Base-by-base conservation (phyloP, 2,888 invertebrate genomes). In the Mesorhabditis sp. region DNA sequence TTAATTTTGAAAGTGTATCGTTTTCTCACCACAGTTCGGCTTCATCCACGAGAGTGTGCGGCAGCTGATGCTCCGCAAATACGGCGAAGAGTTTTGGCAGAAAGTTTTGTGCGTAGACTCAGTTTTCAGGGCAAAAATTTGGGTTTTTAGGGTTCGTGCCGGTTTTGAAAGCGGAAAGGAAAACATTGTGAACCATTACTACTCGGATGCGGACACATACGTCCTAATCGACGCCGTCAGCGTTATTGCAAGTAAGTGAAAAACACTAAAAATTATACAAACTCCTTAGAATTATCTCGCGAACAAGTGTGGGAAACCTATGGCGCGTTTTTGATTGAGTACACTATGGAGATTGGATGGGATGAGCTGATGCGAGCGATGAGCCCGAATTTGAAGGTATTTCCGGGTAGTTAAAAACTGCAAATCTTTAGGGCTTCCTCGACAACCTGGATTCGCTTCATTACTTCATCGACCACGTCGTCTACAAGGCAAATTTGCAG, bases 381-480 rank as follows among this genome's bases (percentile, higher is more conserved):
- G 82, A 80, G 82, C 58, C 82, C 83, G 10, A 79, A 82, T 67
- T 73, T 85, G 13, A 84, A 83, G 71, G 82, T 80, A 45, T 15
- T 28, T 64, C 7, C 44, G 62, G 7, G 5, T 13, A 28, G 5
- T 10, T 41, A 43, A 43, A 43, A 2, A 10, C 10, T 15, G 41
- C 7, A 66, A 42, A 43, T 7, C 42, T 66, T 13, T 43, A 82
- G 74, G 96, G 96, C 87, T 97, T 97, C 87, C 89, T 96, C 79
- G 88, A 96, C 92, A 96, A 96, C 88, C 88, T 97, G 84, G 96
- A 97, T 86, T 95, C 95, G n/a, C 89, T 97, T 4, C 96, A 97
- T 68, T 84, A 83, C 73, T 85, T 83, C 69, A 83, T 83, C 71
- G 83, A 83, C 66, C 83, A 83, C 66, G 83, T 83, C 6, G 83